Evolutionary conservation across 2,113 vertebrate species (phyloP).

Genomic region (Leptobrachium ailaonicum): DNA sequence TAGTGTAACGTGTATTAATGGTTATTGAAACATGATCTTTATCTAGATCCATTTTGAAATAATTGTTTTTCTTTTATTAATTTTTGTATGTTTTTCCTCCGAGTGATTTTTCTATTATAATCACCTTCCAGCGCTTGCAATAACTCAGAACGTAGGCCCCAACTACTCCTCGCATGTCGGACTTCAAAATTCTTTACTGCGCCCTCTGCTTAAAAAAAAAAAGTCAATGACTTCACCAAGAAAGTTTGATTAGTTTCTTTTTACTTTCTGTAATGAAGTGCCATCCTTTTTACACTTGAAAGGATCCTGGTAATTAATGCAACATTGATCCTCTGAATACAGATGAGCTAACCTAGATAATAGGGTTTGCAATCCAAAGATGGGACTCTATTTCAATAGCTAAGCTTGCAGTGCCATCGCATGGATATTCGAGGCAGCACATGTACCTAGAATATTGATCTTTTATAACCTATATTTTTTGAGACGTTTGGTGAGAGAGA

Average conservation of each 20-base stretch:
- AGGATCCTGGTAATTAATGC: constrained; percentile 85
- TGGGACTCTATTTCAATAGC: constrained; percentile 42
- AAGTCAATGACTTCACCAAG: constrained; percentile 83
- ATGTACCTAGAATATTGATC: constrained; percentile 8
- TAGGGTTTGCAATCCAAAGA: constrained; percentile 69
- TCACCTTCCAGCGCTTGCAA: constrained; percentile 44
- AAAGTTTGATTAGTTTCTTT: constrained; percentile 87
- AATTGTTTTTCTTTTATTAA: background rate
- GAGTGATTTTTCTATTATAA: background rate
- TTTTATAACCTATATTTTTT: background rate
- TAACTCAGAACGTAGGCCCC: constrained; percentile 53
- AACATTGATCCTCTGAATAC: constrained; percentile 86
- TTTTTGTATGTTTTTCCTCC: background rate
- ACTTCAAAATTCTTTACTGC: constrained; percentile 79
- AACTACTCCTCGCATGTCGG: constrained; percentile 66
- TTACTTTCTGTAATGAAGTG: constrained; percentile 85
- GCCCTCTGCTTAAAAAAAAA: constrained; percentile 80
- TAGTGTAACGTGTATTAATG: too few relatives aligned
- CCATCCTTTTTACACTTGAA: constrained; percentile 87
- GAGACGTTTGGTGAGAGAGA: background rate
- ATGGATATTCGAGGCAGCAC: constrained; percentile 55
- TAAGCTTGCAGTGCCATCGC: constrained; percentile 72
- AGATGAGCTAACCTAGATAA: constrained; percentile 85
- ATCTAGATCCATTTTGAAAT: background rate
- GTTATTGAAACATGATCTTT: too few relatives aligned